A percentile compares a stretch with the other conserved stretches of the same genome.
phyloP scores from a whole-genome alignment of 2,888 invertebrate genomes.

The Synergus itoensis region DNA sequence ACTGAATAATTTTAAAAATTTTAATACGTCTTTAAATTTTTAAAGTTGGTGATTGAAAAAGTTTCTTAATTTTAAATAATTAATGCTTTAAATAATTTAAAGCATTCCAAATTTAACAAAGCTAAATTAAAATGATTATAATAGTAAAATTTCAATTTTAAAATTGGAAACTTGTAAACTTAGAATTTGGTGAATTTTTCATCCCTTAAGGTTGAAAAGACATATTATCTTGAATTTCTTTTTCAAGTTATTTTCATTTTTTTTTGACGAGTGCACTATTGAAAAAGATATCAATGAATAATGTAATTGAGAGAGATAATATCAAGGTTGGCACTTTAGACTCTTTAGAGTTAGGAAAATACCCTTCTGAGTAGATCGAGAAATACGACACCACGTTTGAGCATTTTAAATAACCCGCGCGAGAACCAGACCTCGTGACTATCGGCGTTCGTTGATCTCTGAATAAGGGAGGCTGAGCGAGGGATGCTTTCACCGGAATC shows the following conservation, averaged over 20 bases:
- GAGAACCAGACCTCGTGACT: conserved; percentile 59
- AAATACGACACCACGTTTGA: conserved; percentile 54
- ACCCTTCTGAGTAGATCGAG: conserved; percentile 24
- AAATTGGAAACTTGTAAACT: too few species aligned
- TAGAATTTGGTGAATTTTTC: too few species aligned
- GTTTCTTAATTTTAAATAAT: too few species aligned
- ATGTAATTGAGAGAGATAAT: conserved; percentile 4
- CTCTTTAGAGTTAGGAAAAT: not conserved
- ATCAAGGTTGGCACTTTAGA: not conserved
- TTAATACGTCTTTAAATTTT: too few species aligned
- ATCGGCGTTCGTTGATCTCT: conserved; percentile 56
- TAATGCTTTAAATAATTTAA: too few species aligned
- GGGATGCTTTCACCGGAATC: conserved; percentile 51
- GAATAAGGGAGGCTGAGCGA: conserved; percentile 42
- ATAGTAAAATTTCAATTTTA: too few species aligned
- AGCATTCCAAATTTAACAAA: too few species aligned
- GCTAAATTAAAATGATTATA: too few species aligned
- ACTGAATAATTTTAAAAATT: too few species aligned
- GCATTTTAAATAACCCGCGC: conserved; percentile 60
- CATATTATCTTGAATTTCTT: not conserved
- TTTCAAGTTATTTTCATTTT: not conserved
- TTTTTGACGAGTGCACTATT: not conserved
- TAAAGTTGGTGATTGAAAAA: too few species aligned
- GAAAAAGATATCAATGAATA: not conserved
- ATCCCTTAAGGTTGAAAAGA: too few species aligned